Conservation (phyloP, 1,140 invertebrate genomes). For the Lethrus apterus region DNA sequence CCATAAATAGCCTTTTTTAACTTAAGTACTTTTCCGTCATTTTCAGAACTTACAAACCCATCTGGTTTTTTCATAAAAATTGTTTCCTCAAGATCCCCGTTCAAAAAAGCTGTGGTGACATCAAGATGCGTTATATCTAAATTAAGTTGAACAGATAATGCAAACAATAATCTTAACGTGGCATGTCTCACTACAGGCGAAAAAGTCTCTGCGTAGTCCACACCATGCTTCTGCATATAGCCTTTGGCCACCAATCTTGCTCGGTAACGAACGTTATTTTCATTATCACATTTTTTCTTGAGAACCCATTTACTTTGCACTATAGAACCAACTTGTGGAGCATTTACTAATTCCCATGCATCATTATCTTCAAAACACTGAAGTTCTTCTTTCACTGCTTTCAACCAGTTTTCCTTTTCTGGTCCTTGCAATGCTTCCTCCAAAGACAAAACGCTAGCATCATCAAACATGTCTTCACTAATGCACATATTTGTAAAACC, state of each 20-base stretch:
- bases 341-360: slow-evolving; percentile 36
- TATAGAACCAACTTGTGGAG: slow-evolving; percentile 23
- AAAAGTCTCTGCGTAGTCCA: slow-evolving; percentile 38
- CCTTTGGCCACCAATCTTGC: slow-evolving; percentile 40
- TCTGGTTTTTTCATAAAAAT: slow-evolving; percentile 38
- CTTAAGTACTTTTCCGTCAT: slow-evolving; percentile 23
- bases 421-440: slow-evolving; percentile 11
- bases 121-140: slow-evolving; percentile 33
- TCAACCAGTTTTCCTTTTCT: background rate
- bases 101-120: slow-evolving; percentile 39
- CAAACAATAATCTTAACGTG: slow-evolving; percentile 33
- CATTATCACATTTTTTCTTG: slow-evolving; percentile 33
- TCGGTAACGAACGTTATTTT: slow-evolving; percentile 25
- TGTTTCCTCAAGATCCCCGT: slow-evolving; percentile 35
- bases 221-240: slow-evolving; percentile 36
- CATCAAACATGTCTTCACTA: no score
- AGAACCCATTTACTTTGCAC: slow-evolving; percentile 43
- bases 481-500: no score
- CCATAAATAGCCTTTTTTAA: slow-evolving; percentile 31
- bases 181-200: slow-evolving; percentile 36
- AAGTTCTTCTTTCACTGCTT: slow-evolving; percentile 25
- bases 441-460: no score
- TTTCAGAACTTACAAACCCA: slow-evolving; percentile 9
- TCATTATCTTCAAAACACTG: no score
- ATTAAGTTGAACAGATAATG: slow-evolving; percentile 17